These are phyloP conservation scores for Atrina japonica DNA, from an alignment of 2,888 invertebrate species.

Conservation along the genomic window DNA sequence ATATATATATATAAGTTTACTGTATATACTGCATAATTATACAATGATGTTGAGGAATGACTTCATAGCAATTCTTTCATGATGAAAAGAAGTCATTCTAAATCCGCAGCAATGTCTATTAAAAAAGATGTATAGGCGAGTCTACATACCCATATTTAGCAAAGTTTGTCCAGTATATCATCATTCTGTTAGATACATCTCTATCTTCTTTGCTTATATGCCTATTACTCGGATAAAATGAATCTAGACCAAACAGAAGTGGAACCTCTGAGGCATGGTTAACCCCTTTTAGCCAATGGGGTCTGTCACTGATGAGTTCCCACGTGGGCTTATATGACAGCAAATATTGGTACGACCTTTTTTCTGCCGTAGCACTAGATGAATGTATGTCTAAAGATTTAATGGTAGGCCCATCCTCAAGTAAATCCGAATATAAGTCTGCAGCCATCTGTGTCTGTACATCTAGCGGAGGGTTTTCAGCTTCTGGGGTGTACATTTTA, in stretches of 20 bases:
- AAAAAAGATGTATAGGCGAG: not conserved
- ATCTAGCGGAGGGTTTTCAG: not conserved
- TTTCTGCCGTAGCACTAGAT: conserved; percentile 90
- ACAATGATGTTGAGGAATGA: too few relatives aligned
- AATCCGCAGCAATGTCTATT: too few relatives aligned
- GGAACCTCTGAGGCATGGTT: conserved; percentile 97
- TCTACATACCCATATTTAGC: conserved; percentile 94
- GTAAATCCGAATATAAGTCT: conserved; percentile 48
- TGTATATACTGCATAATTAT: too few relatives aligned
- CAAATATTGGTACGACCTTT: conserved; percentile 93
- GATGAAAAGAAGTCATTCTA: too few relatives aligned
- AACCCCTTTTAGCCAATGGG: conserved; percentile 93
- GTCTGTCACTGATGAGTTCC: conserved; percentile 88
- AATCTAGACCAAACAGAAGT: conserved; percentile 93
- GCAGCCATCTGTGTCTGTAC: conserved; percentile 46
- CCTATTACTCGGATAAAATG: conserved; percentile 45
- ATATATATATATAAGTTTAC: too few relatives aligned
- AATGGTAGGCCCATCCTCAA: conserved; percentile 49
- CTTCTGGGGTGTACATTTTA: conserved; percentile 40
- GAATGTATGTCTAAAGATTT: conserved; percentile 87
- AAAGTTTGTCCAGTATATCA: conserved; percentile 97
- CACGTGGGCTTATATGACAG: conserved; percentile 89
- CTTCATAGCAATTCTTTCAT: too few relatives aligned
- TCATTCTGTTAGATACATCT: conserved; percentile 90
- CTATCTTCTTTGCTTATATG: conserved; percentile 86